These are phyloP conservation scores for Sebastes hopkinsi DNA, from an alignment of 2,797 vertebrate genomes.

Conservation along the genomic window DNA sequence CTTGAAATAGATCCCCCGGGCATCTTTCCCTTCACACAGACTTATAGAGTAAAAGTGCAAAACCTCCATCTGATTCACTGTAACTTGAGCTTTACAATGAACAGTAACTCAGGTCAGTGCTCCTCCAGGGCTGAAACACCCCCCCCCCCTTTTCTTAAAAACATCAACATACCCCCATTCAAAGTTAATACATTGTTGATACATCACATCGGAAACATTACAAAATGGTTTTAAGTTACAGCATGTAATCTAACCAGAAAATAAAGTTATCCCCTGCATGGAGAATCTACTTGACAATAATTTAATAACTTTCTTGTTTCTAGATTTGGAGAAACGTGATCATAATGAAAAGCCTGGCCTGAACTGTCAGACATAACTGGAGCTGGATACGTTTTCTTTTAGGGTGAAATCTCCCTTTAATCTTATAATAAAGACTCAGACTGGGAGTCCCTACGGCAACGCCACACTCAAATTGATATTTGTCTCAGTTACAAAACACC, in stretches of 20 bases:
- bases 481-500: background rate
- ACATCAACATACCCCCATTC: slow-evolving; percentile 29
- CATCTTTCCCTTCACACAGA: slow-evolving; percentile 43
- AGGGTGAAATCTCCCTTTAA: background rate
- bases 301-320: background rate
- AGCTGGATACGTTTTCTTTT: background rate
- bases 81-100: slow-evolving; percentile 43
- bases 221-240: slow-evolving; percentile 1
- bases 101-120: slow-evolving; percentile 21
- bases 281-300: background rate
- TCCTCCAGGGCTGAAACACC: background rate
- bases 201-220: background rate
- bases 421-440: background rate
- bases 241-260: background rate
- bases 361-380: background rate
- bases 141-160: background rate
- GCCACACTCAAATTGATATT: background rate
- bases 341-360: slow-evolving; percentile 1
- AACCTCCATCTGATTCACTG: slow-evolving; percentile 50
- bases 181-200: background rate
- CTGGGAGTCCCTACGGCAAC: background rate
- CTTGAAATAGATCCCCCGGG: slow-evolving; percentile 53
- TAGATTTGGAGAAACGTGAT: background rate
- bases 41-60: slow-evolving; percentile 26
- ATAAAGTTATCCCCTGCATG: background rate